Evolutionary conservation across 1,140 invertebrate species (phyloP).

Genomic region (Drosophila lacertosa): DNA sequence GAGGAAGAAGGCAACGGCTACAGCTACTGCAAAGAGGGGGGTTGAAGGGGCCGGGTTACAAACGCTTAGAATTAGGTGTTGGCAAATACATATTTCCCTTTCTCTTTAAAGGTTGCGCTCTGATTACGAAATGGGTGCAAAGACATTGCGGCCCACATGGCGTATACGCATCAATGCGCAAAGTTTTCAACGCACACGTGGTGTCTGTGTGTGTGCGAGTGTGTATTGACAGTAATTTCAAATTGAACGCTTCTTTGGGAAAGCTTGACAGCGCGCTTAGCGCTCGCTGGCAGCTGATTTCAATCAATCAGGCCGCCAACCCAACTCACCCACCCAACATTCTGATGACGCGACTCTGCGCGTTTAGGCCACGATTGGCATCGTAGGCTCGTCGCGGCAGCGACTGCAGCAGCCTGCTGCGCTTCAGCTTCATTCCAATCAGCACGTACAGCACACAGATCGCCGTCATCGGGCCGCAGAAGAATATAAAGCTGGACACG

Average conservation of each 20-base stretch:
- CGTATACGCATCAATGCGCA: conserved; percentile 43
- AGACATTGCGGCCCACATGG: conserved; percentile 24
- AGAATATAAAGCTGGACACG: conserved; percentile 93
- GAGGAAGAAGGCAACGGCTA: conserved; percentile 97
- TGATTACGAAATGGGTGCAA: conserved; percentile 12
- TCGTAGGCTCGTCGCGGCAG: conserved; percentile 62
- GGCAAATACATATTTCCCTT: no score
- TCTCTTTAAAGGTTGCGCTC: neutral
- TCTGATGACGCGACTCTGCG: conserved; percentile 87
- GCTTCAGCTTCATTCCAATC: conserved; percentile 90
- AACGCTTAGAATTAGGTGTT: conserved; percentile 29
- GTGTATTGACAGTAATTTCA: conserved; percentile 60
- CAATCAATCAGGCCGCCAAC: conserved; percentile 62
- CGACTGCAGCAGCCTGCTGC: conserved; percentile 76
- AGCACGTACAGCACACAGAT: conserved; percentile 92
- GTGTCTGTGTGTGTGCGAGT: neutral
- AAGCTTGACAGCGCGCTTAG: conserved; percentile 37
- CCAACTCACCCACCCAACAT: conserved; percentile 87
- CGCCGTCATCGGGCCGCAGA: conserved; percentile 92
- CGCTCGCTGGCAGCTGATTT: conserved; percentile 35
- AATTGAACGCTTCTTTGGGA: conserved; percentile 57
- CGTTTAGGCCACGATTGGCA: conserved; percentile 71
- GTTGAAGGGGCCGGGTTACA: neutral
- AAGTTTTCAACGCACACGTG: conserved; percentile 28
- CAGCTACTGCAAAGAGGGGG: conserved; percentile 89